These are phyloP conservation scores for Trissolcus basalis DNA, from an alignment of 1,140 invertebrate species.

Conservation along the genomic window DNA sequence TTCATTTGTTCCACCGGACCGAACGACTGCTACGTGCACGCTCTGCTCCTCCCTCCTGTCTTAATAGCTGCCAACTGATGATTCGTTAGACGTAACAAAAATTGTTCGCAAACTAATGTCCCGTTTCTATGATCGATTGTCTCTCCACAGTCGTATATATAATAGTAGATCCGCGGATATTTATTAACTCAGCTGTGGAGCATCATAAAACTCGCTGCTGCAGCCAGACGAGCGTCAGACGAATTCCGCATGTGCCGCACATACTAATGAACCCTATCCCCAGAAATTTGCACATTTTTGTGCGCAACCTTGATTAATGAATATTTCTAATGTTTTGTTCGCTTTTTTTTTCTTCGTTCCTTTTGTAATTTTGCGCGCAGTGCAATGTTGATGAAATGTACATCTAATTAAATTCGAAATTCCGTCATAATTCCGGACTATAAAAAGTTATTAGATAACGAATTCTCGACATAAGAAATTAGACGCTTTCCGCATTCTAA, in stretches of 20 bases:
- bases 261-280: slow-evolving; percentile 36
- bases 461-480: not conserved
- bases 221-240: slow-evolving; percentile 38
- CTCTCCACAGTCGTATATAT: not conserved
- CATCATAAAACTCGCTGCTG: slow-evolving; percentile 19
- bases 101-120: slow-evolving; percentile 37
- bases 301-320: slow-evolving; percentile 21
- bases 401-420: slow-evolving; percentile 1
- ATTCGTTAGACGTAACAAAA: slow-evolving; percentile 21
- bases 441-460: not conserved
- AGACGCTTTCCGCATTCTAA: too few species aligned
- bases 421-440: not conserved
- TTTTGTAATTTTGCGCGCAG: slow-evolving; percentile 3
- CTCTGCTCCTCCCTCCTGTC: slow-evolving; percentile 12
- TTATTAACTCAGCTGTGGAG: slow-evolving; percentile 36
- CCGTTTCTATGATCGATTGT: slow-evolving; percentile 31
- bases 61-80: slow-evolving; percentile 29
- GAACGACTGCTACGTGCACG: slow-evolving; percentile 50
- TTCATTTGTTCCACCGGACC: slow-evolving; percentile 52
- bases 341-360: not conserved
- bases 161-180: slow-evolving; percentile 23
- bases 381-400: slow-evolving; percentile 3
- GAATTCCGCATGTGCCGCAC: slow-evolving; percentile 45
- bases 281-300: slow-evolving; percentile 27
- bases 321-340: slow-evolving; percentile 9